Evolutionary conservation across 2,797 vertebrate genomes (phyloP).

Genomic region (Myotis pilosus): DNA sequence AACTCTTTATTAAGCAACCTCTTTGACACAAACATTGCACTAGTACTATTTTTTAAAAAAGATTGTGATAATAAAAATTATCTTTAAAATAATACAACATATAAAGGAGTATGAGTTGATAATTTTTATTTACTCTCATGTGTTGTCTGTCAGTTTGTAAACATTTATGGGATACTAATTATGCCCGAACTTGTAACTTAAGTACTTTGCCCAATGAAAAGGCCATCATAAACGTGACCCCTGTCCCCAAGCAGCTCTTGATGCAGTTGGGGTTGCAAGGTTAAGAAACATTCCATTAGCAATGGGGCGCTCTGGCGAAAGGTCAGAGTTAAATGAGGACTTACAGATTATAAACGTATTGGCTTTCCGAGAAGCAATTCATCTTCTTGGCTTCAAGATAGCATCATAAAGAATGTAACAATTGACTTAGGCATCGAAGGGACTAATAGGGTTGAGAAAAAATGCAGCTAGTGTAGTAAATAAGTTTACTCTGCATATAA

Average conservation of each 20-base stretch:
- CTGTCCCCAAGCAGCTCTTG: not conserved
- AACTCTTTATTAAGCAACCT: not conserved
- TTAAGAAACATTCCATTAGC: not conserved
- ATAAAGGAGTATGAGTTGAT: not conserved
- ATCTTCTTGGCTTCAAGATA: not conserved
- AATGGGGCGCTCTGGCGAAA: not conserved
- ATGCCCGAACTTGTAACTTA: not conserved
- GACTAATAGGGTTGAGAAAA: not conserved
- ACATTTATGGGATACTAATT: not conserved
- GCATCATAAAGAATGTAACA: not conserved
- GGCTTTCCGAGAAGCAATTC: not conserved
- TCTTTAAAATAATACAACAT: not conserved
- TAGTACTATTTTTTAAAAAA: not conserved
- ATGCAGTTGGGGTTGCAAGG: not conserved
- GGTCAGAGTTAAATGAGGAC: conserved; percentile 1
- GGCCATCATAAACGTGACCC: not conserved
- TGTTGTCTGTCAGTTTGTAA: not conserved
- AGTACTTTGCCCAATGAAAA: not conserved
- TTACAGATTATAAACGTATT: not conserved
- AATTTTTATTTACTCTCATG: not conserved
- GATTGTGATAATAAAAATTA: not conserved
- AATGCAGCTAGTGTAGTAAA: not conserved
- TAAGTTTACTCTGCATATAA: not conserved
- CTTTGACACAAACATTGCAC: not conserved
- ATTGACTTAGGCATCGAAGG: not conserved